These are phyloP conservation scores for Oryctes rhinoceros DNA, from an alignment of 1,140 invertebrate genomes.

Conservation along the genomic window DNA sequence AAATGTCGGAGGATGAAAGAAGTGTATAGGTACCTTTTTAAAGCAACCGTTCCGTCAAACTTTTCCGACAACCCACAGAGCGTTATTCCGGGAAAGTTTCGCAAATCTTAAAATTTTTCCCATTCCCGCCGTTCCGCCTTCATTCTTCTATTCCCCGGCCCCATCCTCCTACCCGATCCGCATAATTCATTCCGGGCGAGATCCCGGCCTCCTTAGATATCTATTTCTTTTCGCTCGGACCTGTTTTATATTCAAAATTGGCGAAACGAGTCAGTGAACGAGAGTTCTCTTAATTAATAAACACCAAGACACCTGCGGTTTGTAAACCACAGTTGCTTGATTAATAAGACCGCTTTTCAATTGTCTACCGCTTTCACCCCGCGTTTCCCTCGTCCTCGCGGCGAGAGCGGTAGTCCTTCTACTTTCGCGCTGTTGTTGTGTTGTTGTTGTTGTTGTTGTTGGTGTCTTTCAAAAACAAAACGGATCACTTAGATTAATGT, in stretches of 20 bases:
- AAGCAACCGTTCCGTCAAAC: constrained; percentile 19
- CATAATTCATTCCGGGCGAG: constrained; percentile 35
- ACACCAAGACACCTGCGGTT: constrained; percentile 26
- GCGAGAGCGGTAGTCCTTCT: not conserved
- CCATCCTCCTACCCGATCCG: not conserved
- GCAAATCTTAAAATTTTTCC: constrained; percentile 26
- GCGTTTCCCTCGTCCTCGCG: not conserved
- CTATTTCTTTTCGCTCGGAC: constrained; percentile 21
- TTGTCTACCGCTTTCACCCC: not conserved
- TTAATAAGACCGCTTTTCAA: constrained; percentile 32
- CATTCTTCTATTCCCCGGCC: not conserved
- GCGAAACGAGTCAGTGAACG: constrained; percentile 13
- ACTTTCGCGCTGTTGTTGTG: not conserved
- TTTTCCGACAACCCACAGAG: not conserved
- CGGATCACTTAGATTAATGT: constrained; percentile 30
- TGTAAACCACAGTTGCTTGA: constrained; percentile 30
- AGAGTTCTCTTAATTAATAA: constrained; percentile 28
- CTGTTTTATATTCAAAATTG: constrained; percentile 28
- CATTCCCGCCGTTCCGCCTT: not conserved
- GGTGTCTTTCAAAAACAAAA: constrained; percentile 26
- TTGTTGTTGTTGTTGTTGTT: not conserved
- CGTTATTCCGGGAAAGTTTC: constrained; percentile 28
- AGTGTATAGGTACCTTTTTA: not conserved
- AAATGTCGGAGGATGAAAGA: not conserved
- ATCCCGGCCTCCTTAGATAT: not conserved